Evolutionary conservation across 2,113 vertebrate species (phyloP), one percentile per base, ranked within the genome.

Genomic region (Cynocephalus volans): DNA sequence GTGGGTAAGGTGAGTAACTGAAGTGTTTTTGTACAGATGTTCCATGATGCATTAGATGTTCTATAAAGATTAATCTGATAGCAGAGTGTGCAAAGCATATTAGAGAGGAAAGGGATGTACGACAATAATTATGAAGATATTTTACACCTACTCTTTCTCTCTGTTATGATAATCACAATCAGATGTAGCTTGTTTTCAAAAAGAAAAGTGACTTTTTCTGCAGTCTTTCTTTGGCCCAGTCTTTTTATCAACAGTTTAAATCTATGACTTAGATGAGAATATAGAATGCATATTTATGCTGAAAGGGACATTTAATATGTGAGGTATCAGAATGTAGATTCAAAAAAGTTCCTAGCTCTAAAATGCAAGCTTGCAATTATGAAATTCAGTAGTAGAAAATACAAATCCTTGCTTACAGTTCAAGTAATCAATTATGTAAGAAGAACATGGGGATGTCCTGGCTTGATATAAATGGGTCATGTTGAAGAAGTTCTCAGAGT

Each of bases 331-430:
- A 73, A 64, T 79, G 31, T 75, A 58, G 17, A 70, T 75, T 50
- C 33, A 50, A 60, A 80, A 72, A 91, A 77, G 52, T 76, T 41
- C 18, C 23, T 87, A 48, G 52, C 15, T 81, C 24, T 70, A 67
- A 58, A 77, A 88, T 33, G 69, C 69, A 83, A 90, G 19, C 45
- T 73, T 84, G 15, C 31, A 75, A 4, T 70, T 52, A 52, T 54
- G 54, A 86, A 92, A 77, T 79, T 96, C n/a, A 65, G 0, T 62
- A 54, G 52, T 73, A 70, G 41, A 70, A 95, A 72, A 45, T 86
- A 23, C 13, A 73, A 72, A 93, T 23, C 15, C n/a, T 80, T 54
- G 28, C 52, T 31, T 69, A 56, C 64, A 28, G 1, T 67, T 73
- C 21, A 79, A 72, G 56, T 90, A 67, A 41, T 41, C 41, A 41